Evolutionary conservation across 2,113 vertebrate species (phyloP).

Genomic region (Illadopsis cleaveri): DNA sequence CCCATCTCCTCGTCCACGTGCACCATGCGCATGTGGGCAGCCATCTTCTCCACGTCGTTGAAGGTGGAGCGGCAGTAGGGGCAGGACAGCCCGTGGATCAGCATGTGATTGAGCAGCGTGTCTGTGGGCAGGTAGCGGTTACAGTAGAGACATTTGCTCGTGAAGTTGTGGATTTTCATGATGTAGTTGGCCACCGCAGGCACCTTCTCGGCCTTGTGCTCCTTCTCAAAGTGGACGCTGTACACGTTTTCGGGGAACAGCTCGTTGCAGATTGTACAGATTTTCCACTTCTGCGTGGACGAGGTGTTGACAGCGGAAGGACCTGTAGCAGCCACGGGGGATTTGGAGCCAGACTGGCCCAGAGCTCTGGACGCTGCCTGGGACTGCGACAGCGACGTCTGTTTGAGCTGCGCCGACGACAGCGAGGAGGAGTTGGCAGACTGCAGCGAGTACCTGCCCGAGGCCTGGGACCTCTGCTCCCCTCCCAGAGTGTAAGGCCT

Average conservation of each 20-base stretch:
- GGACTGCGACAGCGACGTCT: constrained; percentile 79
- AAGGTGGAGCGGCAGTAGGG: constrained; percentile 95
- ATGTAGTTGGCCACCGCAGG: constrained; percentile 98
- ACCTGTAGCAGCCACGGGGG: constrained; percentile 75
- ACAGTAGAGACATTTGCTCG: constrained; percentile 99
- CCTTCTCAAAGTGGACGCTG: constrained; percentile 96
- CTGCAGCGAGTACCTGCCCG: constrained; percentile 79
- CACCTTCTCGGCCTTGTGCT: constrained; percentile 98
- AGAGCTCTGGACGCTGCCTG: constrained; percentile 74
- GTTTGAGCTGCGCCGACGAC: constrained; percentile 80
- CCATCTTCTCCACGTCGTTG: constrained; percentile 99
- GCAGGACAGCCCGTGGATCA: constrained; percentile 96
- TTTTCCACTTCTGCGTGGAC: constrained; percentile 98
- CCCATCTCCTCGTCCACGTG: constrained; percentile 92
- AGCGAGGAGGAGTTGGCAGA: constrained; percentile 78
- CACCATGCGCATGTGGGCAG: constrained; percentile 92
- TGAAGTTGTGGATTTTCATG: constrained; percentile 99
- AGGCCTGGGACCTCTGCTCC: constrained; percentile 76
- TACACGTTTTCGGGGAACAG: constrained; percentile 98
- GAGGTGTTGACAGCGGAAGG: constrained; percentile 88
- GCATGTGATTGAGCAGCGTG: constrained; percentile 95
- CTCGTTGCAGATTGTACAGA: constrained; percentile 98
- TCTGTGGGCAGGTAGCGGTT: constrained; percentile 98
- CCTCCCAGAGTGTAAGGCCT: constrained; percentile 79
- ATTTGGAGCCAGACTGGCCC: constrained; percentile 77